Base-by-base conservation (phyloP, 2,888 invertebrate genomes). In the Tachina fera region DNA sequence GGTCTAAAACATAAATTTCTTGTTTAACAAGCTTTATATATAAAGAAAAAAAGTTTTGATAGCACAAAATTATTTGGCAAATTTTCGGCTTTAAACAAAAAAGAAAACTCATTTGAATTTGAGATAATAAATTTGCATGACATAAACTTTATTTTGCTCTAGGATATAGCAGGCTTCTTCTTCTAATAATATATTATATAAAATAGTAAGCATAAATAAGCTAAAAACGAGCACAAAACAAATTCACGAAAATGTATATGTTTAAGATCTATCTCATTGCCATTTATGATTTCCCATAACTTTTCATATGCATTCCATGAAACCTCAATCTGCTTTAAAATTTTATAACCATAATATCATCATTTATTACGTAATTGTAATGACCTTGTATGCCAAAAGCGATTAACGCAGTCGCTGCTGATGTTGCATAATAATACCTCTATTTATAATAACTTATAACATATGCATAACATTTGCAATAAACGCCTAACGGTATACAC, bases 401-500 rank as follows among this genome's bases (percentile, higher is more conserved):
- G 31, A 51, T 51, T 67, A 67, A 49, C 39, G 39, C n/a, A 31
- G n/a, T 39, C 16, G 10, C 16, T 43, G 11, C 4, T 61, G 43
- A 11, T 49, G 39, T 16, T 31, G n/a, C 39, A 19, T 22, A 14
- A 6, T 31, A 58, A 58, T 58, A 31, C 58, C 6, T 58, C 16
- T 19, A 31, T 3, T 14, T 47, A 14, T 19, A 31, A 31, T 6
- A 31, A 6, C 31, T 51, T 63, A 53, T 43, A 61, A 51, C 41
- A 58, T 63, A 19, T 9, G 10, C 41, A 43, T 65, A 45, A 58
- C 19, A 67, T 67, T 49, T 22, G 49, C 39, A 47, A 68, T 68
- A 41, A 47, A 41, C 79, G 79, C 79, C 79, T 72, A 41, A 56
- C 9, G 45, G 31, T 79, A 79, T 71, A 14, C 63, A 47, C 16